A percentile compares a stretch with the other conserved stretches of the same genome.
phyloP scores from a whole-genome alignment of 1,140 invertebrate genomes.

The Ctenoplectra terminalis region DNA sequence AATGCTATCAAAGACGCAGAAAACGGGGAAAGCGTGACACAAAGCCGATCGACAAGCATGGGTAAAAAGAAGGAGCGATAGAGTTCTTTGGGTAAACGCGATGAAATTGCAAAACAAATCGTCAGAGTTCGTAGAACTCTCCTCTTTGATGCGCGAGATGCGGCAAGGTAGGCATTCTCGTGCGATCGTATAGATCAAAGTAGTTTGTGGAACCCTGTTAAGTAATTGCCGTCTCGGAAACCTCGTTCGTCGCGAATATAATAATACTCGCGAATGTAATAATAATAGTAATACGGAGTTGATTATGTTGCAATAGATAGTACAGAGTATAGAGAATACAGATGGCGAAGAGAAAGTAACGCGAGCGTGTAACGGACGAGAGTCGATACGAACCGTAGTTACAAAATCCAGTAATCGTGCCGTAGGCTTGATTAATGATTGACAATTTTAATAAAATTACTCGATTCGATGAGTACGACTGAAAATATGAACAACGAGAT shows the following conservation, averaged over 20 bases:
- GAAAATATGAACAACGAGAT: too few species aligned
- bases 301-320: neutral
- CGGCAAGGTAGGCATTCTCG: neutral
- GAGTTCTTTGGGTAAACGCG: too few species aligned
- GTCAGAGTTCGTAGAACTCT: too few species aligned
- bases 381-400: neutral
- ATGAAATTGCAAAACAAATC: too few species aligned
- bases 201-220: neutral
- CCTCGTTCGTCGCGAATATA: neutral
- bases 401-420: neutral
- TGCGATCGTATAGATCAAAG: neutral
- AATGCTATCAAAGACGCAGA: too few species aligned
- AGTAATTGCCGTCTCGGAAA: neutral
- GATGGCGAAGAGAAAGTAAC: neutral
- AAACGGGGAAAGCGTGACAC: neutral
- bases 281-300: neutral
- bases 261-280: constrained; percentile 7
- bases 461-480: neutral
- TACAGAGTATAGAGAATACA: neutral
- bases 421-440: neutral
- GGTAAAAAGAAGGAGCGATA: neutral
- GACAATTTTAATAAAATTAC: neutral
- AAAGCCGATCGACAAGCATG: neutral
- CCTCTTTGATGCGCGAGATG: too few species aligned
- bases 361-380: neutral